Percentiles rank a stretch among this genome's conserved stretches.
phyloP scores from a whole-genome alignment of 2,888 invertebrate genomes.

The Nasonovia ribisnigri region DNA sequence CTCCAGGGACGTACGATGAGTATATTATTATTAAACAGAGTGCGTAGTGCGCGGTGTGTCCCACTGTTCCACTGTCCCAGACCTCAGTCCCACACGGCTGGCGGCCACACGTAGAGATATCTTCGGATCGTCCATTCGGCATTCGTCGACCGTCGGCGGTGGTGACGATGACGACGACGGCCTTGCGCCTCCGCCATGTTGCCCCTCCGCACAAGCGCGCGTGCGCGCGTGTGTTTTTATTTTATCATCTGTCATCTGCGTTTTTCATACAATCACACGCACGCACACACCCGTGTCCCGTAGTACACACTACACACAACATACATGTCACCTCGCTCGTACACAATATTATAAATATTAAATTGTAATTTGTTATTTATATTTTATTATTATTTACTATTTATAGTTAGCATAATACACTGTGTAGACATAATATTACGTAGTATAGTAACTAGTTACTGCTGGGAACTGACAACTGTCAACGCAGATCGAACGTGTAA shows the following conservation, averaged over 20 bases:
- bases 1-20: neutral
- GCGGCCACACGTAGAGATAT: conserved; percentile 33
- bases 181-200: conserved; percentile 59
- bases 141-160: neutral
- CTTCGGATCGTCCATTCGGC: neutral
- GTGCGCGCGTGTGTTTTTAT: neutral
- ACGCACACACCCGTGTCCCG: neutral
- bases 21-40: neutral
- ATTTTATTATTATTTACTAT: conserved; percentile 41
- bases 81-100: too few relatives aligned
- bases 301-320: neutral
- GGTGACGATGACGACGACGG: conserved; percentile 11
- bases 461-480: neutral
- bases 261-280: conserved; percentile 42
- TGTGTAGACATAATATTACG: neutral
- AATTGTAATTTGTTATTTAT: neutral
- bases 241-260: conserved; percentile 60
- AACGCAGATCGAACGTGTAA: neutral
- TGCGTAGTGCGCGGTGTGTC: neutral
- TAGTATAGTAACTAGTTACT: neutral
- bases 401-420: neutral
- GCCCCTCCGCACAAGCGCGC: neutral
- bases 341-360: neutral
- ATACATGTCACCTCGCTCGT: neutral
- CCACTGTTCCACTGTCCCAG: neutral